Evolutionary conservation across 2,797 vertebrate genomes (phyloP).

Genomic region (Moxostoma hubbsi): DNA sequence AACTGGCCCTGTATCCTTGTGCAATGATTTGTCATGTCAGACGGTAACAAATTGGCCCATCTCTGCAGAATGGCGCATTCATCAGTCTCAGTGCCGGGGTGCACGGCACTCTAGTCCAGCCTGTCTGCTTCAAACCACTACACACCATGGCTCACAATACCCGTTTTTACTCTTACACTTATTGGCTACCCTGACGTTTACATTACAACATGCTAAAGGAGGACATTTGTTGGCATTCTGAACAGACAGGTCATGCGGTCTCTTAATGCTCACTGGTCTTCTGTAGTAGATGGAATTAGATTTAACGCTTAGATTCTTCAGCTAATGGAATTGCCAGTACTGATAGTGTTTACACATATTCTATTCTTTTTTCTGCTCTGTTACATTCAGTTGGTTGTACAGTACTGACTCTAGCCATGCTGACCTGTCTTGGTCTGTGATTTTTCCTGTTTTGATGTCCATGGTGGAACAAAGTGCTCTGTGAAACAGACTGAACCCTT

Average conservation of each 20-base stretch:
- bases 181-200: slow-evolving; percentile 4
- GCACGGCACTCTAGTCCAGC: slow-evolving; percentile 21
- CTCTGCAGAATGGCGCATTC: slow-evolving; percentile 55
- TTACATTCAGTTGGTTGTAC: slow-evolving; percentile 32
- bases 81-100: slow-evolving; percentile 49
- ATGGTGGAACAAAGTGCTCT: slow-evolving; percentile 36
- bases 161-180: background rate
- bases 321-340: slow-evolving; percentile 17
- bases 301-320: slow-evolving; percentile 21
- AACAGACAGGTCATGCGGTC: background rate
- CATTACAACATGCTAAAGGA: slow-evolving; percentile 17
- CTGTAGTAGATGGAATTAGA: slow-evolving; percentile 27
- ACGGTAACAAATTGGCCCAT: slow-evolving; percentile 63
- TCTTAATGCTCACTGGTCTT: slow-evolving; percentile 24
- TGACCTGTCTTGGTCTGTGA: slow-evolving; percentile 16
- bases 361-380: slow-evolving; percentile 14
- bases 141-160: slow-evolving; percentile 24
- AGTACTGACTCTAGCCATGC: background rate
- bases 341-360: slow-evolving; percentile 21
- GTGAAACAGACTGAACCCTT: background rate
- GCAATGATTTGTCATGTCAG: slow-evolving; percentile 65
- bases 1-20: slow-evolving; percentile 59
- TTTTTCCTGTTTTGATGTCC: slow-evolving; percentile 34
- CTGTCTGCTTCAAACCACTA: slow-evolving; percentile 36
- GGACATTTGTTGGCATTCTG: slow-evolving; percentile 13